phyloP scores from a whole-genome alignment of 2,113 vertebrate species.

The Odocoileus hemionus region DNA sequence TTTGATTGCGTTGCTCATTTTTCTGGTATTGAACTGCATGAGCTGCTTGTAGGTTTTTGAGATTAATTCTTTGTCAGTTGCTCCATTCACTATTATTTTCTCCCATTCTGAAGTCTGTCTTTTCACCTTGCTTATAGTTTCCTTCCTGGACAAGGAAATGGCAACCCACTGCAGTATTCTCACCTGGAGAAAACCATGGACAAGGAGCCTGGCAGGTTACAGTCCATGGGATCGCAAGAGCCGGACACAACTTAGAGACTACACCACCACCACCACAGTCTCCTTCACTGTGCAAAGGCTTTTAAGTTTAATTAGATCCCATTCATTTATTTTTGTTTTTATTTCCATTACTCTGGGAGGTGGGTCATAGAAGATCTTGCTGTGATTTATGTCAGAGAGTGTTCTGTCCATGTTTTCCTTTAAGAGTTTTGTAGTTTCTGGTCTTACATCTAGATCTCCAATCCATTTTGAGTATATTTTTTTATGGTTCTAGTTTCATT shows the following conservation, averaged over 20 bases:
- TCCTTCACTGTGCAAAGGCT: background rate
- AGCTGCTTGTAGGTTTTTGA: background rate
- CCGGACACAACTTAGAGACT: background rate
- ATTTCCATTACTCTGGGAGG: background rate
- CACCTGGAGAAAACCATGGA: background rate
- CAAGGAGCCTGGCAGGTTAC: background rate
- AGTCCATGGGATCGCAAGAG: background rate
- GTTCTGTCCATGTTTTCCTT: background rate
- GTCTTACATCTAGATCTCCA: background rate
- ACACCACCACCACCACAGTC: background rate
- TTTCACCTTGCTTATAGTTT: background rate
- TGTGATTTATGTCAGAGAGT: background rate
- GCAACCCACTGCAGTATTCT: background rate
- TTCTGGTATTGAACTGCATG: background rate
- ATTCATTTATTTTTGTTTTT: background rate
- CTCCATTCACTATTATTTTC: background rate
- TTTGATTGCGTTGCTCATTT: background rate
- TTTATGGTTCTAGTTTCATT: background rate
- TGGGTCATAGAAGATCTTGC: background rate
- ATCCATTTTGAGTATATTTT: background rate
- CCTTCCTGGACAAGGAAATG: background rate
- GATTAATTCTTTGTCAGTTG: background rate
- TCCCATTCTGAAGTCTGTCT: background rate
- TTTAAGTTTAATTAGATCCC: background rate
- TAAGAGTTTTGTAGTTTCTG: background rate